A percentile compares a stretch with the other conserved stretches of the same genome.
phyloP scores from a whole-genome alignment of 2,797 vertebrate species.

The Bradypus variegatus region DNA sequence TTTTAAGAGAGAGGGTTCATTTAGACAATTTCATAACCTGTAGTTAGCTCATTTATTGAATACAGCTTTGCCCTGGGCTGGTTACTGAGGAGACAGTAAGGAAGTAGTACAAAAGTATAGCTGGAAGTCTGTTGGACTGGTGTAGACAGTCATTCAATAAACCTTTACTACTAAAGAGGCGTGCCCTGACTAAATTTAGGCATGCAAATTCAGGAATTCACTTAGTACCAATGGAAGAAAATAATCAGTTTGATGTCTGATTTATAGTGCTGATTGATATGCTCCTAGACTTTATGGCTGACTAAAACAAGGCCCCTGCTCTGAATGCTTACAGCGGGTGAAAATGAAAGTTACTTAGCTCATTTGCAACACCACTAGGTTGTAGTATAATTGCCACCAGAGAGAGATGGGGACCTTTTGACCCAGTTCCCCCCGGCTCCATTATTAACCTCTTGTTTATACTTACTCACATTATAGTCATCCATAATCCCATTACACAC shows the following conservation, averaged over 20 bases:
- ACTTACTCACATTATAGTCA: neutral
- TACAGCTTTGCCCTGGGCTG: neutral
- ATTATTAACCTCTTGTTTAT: neutral
- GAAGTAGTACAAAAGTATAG: neutral
- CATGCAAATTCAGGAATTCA: neutral
- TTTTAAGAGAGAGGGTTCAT: neutral
- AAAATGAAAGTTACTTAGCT: neutral
- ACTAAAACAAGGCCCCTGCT: neutral
- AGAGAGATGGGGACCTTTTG: neutral
- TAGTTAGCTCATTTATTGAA: neutral
- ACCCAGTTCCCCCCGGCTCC: neutral
- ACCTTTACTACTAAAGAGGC: neutral
- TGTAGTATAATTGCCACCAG: neutral
- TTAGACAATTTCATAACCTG: neutral
- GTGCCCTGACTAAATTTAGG: neutral
- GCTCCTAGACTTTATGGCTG: too few relatives aligned
- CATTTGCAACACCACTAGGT: neutral
- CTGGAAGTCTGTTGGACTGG: neutral
- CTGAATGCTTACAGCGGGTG: neutral
- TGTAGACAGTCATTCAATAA: neutral
- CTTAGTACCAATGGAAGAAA: neutral
- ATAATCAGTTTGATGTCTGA: neutral
- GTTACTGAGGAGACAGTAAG: neutral
- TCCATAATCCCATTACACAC: neutral
- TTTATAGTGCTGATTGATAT: neutral